A percentile compares a stretch with the other conserved stretches of the same genome.
Evolutionary conservation across 2,797 vertebrate genomes (phyloP).

Genomic region (Vireo griseus): DNA sequence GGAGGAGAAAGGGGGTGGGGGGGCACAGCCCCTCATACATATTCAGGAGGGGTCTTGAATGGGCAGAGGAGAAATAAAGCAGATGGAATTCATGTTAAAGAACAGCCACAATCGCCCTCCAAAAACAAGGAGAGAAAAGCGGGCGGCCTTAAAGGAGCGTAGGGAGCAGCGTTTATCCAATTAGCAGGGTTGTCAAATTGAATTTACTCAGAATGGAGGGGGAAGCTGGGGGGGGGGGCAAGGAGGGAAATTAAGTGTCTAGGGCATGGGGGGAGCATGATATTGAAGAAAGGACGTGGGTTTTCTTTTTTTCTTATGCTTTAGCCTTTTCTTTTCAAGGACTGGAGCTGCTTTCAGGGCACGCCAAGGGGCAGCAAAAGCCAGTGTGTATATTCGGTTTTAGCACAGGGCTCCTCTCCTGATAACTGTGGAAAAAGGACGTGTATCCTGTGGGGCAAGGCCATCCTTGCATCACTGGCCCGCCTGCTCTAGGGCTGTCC

Average conservation of each 20-base stretch:
- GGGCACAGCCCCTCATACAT: constrained; percentile 83
- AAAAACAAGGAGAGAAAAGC: constrained; percentile 85
- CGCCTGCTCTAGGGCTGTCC: background rate
- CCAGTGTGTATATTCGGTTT: background rate
- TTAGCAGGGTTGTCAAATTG: constrained; percentile 99
- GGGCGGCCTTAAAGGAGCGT: constrained; percentile 76
- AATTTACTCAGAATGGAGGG: constrained; percentile 86
- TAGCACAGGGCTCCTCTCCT: background rate
- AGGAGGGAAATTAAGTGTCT: constrained; percentile 69
- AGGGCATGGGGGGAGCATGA: constrained; percentile 47
- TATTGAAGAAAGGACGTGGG: constrained; percentile 51
- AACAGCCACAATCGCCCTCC: constrained; percentile 75
- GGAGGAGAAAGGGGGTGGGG: constrained; percentile 23
- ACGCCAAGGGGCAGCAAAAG: background rate
- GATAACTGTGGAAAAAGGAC: background rate
- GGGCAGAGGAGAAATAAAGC: constrained; percentile 77
- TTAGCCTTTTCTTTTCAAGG: constrained; percentile 56
- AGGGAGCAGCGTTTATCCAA: constrained; percentile 90
- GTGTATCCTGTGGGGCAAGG: background rate
- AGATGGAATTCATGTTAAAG: constrained; percentile 83
- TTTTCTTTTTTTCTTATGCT: constrained; percentile 6
- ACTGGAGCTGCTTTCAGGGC: constrained; percentile 42
- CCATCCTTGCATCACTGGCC: background rate
- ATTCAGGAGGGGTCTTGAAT: constrained; percentile 85
- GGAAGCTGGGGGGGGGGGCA: background rate